Evolutionary conservation across 2,797 vertebrate species (phyloP).

Genomic region (Phrynocephalus guinanensis): DNA sequence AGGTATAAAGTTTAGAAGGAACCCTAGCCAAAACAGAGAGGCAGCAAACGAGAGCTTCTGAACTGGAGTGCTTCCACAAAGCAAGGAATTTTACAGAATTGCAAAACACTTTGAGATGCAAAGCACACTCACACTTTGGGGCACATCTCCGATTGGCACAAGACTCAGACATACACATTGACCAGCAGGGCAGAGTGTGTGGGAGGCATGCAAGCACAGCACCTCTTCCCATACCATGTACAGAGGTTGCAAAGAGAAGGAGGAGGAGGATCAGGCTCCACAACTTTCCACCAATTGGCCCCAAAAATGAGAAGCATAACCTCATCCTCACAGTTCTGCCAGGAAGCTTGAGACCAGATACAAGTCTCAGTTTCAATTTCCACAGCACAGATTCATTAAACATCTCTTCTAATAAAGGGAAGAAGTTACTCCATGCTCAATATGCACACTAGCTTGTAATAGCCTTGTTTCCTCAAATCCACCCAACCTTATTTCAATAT

Average conservation of each 20-base stretch:
- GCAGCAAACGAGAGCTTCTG: slow-evolving; percentile 48
- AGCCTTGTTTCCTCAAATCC: not conserved
- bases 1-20: slow-evolving; percentile 70
- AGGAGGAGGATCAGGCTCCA: not conserved
- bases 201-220: slow-evolving; percentile 19
- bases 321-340: slow-evolving; percentile 13
- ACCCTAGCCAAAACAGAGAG: not conserved
- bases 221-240: slow-evolving; percentile 69
- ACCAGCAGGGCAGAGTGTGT: slow-evolving; percentile 42
- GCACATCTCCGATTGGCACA: slow-evolving; percentile 36
- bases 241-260: slow-evolving; percentile 56
- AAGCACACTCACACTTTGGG: slow-evolving; percentile 49
- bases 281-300: slow-evolving; percentile 45
- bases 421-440: slow-evolving; percentile 19
- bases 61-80: slow-evolving; percentile 35
- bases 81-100: slow-evolving; percentile 56
- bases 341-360: not conserved
- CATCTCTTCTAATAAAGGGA: slow-evolving; percentile 8
- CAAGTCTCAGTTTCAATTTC: not conserved
- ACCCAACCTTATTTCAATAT: not conserved
- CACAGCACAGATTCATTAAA: slow-evolving; percentile 5
- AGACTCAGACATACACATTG: slow-evolving; percentile 49
- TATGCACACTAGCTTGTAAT: rapidly evolving
- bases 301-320: slow-evolving; percentile 1
- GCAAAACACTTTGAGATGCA: slow-evolving; percentile 53